These are phyloP conservation scores for Acleris sparsana DNA, from an alignment of 2,888 invertebrate genomes.

Conservation along the genomic window DNA sequence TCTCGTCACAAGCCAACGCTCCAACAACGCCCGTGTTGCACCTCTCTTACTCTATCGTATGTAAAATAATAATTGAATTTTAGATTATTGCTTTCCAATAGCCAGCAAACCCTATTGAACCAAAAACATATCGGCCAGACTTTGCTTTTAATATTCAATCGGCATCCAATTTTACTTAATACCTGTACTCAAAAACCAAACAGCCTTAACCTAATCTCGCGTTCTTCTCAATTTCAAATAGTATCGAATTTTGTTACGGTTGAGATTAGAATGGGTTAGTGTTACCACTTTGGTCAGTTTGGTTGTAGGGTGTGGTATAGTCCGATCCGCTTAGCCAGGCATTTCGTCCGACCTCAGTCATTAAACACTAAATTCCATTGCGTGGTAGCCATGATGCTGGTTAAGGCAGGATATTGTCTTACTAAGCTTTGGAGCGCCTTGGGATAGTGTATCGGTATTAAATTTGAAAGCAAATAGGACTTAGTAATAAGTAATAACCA, in stretches of 20 bases:
- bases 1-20: no score
- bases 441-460: neutral
- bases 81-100: no score
- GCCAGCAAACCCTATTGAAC: neutral
- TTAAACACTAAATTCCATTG: slow-evolving; percentile 71
- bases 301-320: slow-evolving; percentile 29
- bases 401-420: slow-evolving; percentile 28
- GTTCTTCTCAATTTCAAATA: neutral
- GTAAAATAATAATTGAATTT: no score
- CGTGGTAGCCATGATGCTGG: slow-evolving; percentile 44
- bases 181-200: neutral
- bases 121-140: neutral
- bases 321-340: slow-evolving; percentile 60
- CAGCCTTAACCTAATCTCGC: neutral
- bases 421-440: neutral
- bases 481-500: no score
- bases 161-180: slow-evolving; percentile 15
- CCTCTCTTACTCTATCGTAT: no score
- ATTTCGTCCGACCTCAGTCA: slow-evolving; percentile 62
- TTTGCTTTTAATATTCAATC: slow-evolving; percentile 5
- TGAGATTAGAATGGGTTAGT: neutral
- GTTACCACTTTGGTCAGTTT: neutral
- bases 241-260: neutral
- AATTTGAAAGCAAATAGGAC: no score
- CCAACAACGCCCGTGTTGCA: no score